A percentile compares a stretch with the other conserved stretches of the same genome.
phyloP scores from a whole-genome alignment of 2,888 invertebrate species.

The Lucinisca nassula region DNA sequence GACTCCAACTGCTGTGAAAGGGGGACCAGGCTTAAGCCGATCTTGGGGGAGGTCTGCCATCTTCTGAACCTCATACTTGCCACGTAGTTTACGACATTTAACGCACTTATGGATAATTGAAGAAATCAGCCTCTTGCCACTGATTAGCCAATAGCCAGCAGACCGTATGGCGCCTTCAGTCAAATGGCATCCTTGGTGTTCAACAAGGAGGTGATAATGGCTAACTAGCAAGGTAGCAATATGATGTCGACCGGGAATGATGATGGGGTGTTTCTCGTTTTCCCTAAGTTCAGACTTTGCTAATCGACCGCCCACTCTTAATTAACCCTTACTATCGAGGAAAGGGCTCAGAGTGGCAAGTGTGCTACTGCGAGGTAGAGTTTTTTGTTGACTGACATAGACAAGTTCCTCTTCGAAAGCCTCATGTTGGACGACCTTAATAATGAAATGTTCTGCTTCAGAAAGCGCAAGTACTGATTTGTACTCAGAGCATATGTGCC shows the following conservation, averaged over 20 bases:
- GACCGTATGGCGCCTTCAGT: slow-evolving; percentile 39
- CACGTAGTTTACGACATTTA: slow-evolving; percentile 47
- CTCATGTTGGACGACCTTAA: slow-evolving; percentile 28
- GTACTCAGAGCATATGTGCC: not conserved
- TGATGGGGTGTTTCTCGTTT: slow-evolving; percentile 28
- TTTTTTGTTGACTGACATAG: not conserved
- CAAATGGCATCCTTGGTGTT: slow-evolving; percentile 49
- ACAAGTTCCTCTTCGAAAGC: not conserved
- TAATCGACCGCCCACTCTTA: slow-evolving; percentile 48
- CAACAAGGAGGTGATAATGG: slow-evolving; percentile 28
- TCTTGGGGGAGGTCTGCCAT: slow-evolving; percentile 59
- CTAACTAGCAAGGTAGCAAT: slow-evolving; percentile 29
- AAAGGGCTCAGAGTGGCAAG: slow-evolving; percentile 21
- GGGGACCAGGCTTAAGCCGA: slow-evolving; percentile 43
- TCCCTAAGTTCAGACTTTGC: not conserved
- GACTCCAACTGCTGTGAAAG: slow-evolving; percentile 61
- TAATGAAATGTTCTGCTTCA: slow-evolving; percentile 25
- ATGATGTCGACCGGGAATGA: slow-evolving; percentile 48
- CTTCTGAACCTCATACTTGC: slow-evolving; percentile 28
- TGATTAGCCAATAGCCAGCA: slow-evolving; percentile 43
- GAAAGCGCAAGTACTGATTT: not conserved
- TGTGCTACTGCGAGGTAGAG: slow-evolving; percentile 4
- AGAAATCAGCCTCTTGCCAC: slow-evolving; percentile 14
- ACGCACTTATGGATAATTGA: slow-evolving; percentile 33
- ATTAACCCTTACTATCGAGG: slow-evolving; percentile 30